Conservation (phyloP, 1,140 invertebrate species). For the Bombus impatiens region DNA sequence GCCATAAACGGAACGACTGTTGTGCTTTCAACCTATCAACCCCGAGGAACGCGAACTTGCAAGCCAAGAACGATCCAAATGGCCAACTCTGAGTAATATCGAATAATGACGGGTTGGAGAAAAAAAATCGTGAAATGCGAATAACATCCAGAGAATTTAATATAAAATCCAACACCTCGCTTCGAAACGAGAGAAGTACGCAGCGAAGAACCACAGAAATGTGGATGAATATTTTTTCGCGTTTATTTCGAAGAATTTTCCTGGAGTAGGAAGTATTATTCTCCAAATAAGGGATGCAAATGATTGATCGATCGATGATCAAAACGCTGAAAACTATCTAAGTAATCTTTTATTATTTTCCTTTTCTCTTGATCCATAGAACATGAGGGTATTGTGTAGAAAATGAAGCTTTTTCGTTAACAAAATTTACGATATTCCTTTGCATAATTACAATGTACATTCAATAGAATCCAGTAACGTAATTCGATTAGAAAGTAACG, state of each 20-base stretch:
- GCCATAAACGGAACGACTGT: neutral
- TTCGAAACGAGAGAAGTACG: slow-evolving; percentile 1
- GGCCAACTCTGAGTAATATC: slow-evolving; percentile 26
- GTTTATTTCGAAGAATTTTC: neutral
- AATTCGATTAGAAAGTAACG: no score
- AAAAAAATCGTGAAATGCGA: slow-evolving; percentile 27
- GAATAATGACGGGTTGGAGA: slow-evolving; percentile 16
- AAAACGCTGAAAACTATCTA: neutral
- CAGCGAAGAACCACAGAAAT: neutral
- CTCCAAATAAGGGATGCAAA: neutral
- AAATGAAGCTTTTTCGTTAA: neutral
- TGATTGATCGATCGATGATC: neutral
- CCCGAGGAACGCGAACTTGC: slow-evolving; percentile 2
- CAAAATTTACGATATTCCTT: no score
- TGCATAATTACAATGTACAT: no score
- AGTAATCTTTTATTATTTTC: no score
- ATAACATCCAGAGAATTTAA: slow-evolving; percentile 37
- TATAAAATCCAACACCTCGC: neutral
- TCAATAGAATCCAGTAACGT: no score
- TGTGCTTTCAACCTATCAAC: slow-evolving; percentile 17
- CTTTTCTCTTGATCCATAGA: neutral
- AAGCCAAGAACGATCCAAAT: neutral
- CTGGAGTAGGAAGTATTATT: neutral
- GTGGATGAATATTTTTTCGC: slow-evolving; percentile 2
- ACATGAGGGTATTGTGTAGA: neutral